Evolutionary conservation across 1,140 invertebrate genomes (phyloP).

Genomic region (Drosophila lacertosa): DNA sequence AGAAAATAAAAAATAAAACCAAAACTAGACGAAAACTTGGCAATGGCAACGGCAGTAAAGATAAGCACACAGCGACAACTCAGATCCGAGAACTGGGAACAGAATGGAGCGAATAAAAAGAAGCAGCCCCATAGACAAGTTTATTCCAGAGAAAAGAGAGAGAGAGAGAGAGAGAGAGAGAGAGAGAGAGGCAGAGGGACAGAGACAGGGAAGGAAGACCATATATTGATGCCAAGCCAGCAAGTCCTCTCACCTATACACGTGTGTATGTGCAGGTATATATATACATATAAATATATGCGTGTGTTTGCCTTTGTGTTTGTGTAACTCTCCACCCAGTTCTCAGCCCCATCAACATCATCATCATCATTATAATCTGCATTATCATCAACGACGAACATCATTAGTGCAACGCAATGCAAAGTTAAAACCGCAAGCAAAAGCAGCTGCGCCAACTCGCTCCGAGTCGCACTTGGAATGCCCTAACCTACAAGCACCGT

Average conservation of each 20-base stretch:
- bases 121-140: constrained; percentile 66
- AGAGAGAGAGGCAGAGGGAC: not conserved
- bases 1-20: constrained; percentile 9
- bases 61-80: constrained; percentile 30
- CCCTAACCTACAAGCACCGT: constrained; percentile 11
- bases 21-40: constrained; percentile 77
- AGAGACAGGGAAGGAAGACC: not conserved
- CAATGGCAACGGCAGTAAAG: constrained; percentile 57
- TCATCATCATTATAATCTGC: constrained; percentile 14
- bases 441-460: not conserved
- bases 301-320: constrained; percentile 13
- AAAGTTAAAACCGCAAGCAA: constrained; percentile 33
- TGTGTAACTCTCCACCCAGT: constrained; percentile 41
- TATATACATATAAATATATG: not conserved
- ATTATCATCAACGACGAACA: constrained; percentile 8
- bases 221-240: constrained; percentile 39
- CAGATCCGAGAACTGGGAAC: constrained; percentile 18
- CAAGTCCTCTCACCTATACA: constrained; percentile 36
- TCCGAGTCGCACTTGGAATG: constrained; percentile 34
- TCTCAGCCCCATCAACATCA: constrained; percentile 34
- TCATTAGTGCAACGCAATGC: constrained; percentile 47
- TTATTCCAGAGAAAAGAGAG: constrained; percentile 32
- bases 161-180: not conserved
- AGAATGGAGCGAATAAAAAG: constrained; percentile 44
- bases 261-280: not conserved